Evolutionary conservation across 1,140 invertebrate genomes (phyloP), one percentile per base, ranked within the genome.

Genomic region (Mycetomoellerius zeteki): DNA sequence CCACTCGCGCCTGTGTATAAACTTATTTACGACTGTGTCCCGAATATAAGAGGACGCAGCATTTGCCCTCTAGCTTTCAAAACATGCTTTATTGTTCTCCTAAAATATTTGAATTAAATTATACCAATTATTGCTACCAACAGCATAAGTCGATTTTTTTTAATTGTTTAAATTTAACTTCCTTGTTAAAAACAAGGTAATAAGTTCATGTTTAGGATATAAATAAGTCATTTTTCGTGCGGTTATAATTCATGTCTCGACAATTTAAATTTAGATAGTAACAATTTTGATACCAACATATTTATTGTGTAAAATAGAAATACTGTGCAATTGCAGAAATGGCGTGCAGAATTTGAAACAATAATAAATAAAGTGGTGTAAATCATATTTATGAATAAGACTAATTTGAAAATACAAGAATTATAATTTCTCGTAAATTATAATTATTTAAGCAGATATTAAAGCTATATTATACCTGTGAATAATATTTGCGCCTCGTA

Each of bases 21-120:
- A 84, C 69, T 84, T 84, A 84, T 84, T 84, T 84, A 84, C 54
- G 80, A 60, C 80, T 58, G 80, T 73, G 80, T 43, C 54, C 14
- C 69, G 69, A 84, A 84, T 84, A 84, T 69, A 73, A 50, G 80
- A 60, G 80, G 69, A 73, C 62, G 80, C 37, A 73, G 69, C 37
- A 73, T 84, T 73, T 75, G 69, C 54, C 58, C 69, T 37, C 80
- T 84, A 84, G 69, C 73, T 84, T 84, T 84, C 80, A 50, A 43
- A 43, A 33, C 37, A 37, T 73, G 24, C 43, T 84, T 62, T 56
- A 73, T 84, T 73, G 52, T 72, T 84, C 56, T 10, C n/a, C 54
- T 33, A 56, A 75, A 84, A 62, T 73, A 75, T 84, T 43, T 43
- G 27, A 60, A 73, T 43, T 30, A 12, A 37, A 75, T 75, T 75